These are phyloP conservation scores for Plectropomus leopardus DNA, from an alignment of 2,113 vertebrate species.

Conservation along the genomic window DNA sequence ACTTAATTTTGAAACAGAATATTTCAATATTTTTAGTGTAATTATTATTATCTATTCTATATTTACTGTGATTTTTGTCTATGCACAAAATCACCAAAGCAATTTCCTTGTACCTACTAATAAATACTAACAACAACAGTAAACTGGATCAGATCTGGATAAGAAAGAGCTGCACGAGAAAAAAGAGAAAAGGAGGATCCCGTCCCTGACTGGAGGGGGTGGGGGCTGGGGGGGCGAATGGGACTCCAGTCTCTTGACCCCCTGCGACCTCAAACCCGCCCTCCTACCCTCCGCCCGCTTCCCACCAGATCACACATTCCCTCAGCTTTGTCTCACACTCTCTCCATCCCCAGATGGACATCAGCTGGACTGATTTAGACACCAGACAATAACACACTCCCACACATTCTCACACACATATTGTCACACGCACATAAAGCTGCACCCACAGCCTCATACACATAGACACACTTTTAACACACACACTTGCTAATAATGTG, in stretches of 20 bases:
- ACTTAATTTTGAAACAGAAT: too few relatives aligned
- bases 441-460: constrained; percentile 1
- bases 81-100: too few relatives aligned
- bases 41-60: too few relatives aligned
- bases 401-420: constrained; percentile 46
- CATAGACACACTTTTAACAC: constrained; percentile 21
- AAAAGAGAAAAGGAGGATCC: not conserved
- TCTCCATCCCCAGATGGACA: constrained; percentile 71
- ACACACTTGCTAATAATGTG: not conserved
- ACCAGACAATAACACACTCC: constrained; percentile 60
- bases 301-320: constrained; percentile 47
- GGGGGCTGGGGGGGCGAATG: constrained; percentile 21
- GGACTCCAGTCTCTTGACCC: constrained; percentile 54
- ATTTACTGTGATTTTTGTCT: too few relatives aligned
- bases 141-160: too few relatives aligned
- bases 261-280: constrained; percentile 31
- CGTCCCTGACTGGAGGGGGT: not conserved
- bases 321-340: constrained; percentile 58
- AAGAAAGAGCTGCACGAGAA: too few relatives aligned
- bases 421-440: constrained; percentile 39
- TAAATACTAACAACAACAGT: too few relatives aligned
- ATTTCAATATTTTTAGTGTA: too few relatives aligned
- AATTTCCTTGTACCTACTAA: too few relatives aligned
- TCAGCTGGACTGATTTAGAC: constrained; percentile 65
- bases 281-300: constrained; percentile 19